Evolutionary conservation across 2,888 invertebrate species (phyloP), one percentile per base, ranked within the genome.

Genomic region (Pogonocherus hispidulus): DNA sequence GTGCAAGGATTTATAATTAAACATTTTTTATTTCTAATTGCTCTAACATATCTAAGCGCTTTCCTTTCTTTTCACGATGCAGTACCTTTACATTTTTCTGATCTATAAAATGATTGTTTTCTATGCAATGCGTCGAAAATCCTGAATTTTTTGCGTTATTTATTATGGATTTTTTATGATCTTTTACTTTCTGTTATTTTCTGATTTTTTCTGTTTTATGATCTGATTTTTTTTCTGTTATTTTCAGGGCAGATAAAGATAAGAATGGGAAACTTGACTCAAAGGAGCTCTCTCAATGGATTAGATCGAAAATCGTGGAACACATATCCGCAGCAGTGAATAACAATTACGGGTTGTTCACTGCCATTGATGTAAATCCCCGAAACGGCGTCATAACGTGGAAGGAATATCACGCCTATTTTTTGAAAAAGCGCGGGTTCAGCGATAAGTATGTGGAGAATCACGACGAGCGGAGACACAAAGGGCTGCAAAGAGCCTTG

Each of bases 321-420:
- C 93, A 93, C 79, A 91, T 93, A 71, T 88, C 90, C 23, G 87
- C 88, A 64, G 92, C 92, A 0, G 88, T 92, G 74, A 86, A 88
- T 79, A 90, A 90, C 77, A 93, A 93, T 84, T 89, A 90, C 60
- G 89, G 89, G 0, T 84, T 91, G 16, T 93, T 93, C 78, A 88
- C 89, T 18, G 84, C 88, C 41, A 91, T 93, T 47, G 93, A 93
- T 78, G 88, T 87, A 51, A 87, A 89, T 79, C 92, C 92, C 0
- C 86, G 88, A 69, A 91, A 93, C 80, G 91, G 90, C 9, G 88
- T 90, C 54, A 88, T 95, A 41, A 91, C 91, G 0, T 95, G 94
- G 94, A 91, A 92, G 67, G 94, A 95, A 81, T 95, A 94, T 80
- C 92, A 93, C 81, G 86, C 89, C 0, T 91, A 91, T 82, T 94